Percentiles rank a stretch among this genome's conserved stretches.
Evolutionary conservation across 2,113 vertebrate species (phyloP).

Genomic region (Anhinga rufa): DNA sequence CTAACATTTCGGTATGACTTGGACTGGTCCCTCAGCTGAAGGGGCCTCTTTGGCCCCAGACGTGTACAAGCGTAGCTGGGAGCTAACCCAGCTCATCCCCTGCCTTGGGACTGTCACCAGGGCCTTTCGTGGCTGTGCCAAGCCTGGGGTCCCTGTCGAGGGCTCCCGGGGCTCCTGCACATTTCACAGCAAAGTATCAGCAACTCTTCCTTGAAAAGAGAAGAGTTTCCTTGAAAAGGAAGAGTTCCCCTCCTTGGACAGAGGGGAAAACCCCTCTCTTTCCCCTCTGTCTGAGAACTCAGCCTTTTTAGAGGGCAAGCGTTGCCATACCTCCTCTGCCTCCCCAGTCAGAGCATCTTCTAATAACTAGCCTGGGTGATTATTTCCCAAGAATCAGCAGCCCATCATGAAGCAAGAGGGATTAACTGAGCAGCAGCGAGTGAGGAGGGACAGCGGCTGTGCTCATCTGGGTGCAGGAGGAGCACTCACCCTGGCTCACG

Average conservation of each 20-base stretch:
- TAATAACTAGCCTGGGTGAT: background rate
- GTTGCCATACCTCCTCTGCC: background rate
- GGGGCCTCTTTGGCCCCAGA: background rate
- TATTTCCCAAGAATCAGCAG: background rate
- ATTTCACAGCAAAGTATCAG: background rate
- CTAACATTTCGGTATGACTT: background rate
- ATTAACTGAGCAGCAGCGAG: background rate
- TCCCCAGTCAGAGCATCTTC: background rate
- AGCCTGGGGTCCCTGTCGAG: background rate
- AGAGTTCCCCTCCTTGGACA: background rate
- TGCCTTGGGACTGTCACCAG: background rate
- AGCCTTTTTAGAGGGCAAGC: background rate
- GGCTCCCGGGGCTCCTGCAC: background rate
- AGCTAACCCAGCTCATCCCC: background rate
- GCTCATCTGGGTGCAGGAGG: background rate
- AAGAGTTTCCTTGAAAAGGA: background rate
- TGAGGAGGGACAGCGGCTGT: background rate
- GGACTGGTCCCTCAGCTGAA: background rate
- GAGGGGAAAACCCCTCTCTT: background rate
- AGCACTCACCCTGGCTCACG: background rate
- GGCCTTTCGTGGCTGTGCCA: background rate
- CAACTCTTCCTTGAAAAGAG: background rate
- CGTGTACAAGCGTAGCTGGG: background rate
- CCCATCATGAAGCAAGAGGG: background rate
- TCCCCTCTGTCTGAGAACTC: background rate